Evolutionary conservation across 2,797 vertebrate species (phyloP).

Genomic region (Ispidina picta): DNA sequence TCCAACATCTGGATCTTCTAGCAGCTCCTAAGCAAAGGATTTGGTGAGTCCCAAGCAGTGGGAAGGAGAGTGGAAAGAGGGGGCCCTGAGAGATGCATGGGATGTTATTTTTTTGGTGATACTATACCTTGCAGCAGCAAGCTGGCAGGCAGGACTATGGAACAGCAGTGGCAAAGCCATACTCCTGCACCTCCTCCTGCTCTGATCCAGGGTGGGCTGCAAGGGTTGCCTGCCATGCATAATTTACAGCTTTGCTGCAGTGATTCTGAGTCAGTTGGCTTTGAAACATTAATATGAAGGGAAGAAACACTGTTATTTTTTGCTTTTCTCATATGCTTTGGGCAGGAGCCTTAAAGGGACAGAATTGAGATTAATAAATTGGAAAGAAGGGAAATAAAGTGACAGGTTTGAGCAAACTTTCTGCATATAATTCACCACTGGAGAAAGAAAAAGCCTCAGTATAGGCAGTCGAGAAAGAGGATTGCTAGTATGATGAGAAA

Average conservation of each 20-base stretch:
- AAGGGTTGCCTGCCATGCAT: not conserved
- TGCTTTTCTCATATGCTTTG: not conserved
- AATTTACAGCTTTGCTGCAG: slow-evolving; percentile 18
- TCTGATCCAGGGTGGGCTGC: not conserved
- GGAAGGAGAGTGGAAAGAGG: not conserved
- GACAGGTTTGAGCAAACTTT: not conserved
- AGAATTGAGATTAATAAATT: slow-evolving; percentile 26
- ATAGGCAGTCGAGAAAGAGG: not conserved
- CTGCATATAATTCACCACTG: not conserved
- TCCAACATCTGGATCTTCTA: not conserved
- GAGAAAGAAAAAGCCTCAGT: not conserved
- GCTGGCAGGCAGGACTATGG: not conserved
- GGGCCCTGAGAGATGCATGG: not conserved
- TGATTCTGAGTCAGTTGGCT: not conserved
- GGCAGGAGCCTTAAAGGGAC: slow-evolving; percentile 38
- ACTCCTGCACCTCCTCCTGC: not conserved
- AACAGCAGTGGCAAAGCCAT: not conserved
- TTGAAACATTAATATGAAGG: slow-evolving; percentile 7
- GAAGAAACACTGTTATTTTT: slow-evolving; percentile 22
- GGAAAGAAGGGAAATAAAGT: slow-evolving; percentile 11
- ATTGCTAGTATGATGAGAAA: not conserved
- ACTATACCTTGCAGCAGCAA: not conserved
- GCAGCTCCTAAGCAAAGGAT: not conserved
- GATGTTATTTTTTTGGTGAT: no score
- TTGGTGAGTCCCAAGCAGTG: not conserved